Percentiles rank a stretch among this genome's conserved stretches.
Conservation (phyloP, 2,797 vertebrate species). For the Poecile montanus region DNA sequence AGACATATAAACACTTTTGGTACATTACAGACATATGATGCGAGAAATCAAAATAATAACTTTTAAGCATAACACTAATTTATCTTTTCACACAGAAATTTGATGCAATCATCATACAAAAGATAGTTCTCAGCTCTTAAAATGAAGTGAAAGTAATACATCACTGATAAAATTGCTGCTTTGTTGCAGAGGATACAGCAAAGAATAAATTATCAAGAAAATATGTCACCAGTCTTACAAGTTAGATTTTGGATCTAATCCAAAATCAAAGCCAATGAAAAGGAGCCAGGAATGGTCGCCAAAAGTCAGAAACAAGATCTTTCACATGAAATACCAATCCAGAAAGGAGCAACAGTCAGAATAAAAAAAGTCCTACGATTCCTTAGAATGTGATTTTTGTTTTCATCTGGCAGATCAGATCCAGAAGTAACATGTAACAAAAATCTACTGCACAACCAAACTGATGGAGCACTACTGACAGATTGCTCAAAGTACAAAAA, state of each 20-base stretch:
- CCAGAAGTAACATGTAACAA: constrained; percentile 37
- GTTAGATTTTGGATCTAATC: constrained; percentile 66
- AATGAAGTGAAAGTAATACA: constrained; percentile 69
- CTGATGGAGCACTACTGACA: constrained; percentile 36
- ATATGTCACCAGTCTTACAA: constrained; percentile 66
- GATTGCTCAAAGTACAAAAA: constrained; percentile 50
- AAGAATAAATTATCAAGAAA: constrained; percentile 69
- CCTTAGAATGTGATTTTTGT: constrained; percentile 44
- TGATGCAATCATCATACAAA: constrained; percentile 63
- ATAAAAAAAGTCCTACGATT: constrained; percentile 45
- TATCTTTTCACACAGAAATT: constrained; percentile 70
- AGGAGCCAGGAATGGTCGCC: constrained; percentile 60
- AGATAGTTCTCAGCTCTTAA: constrained; percentile 65
- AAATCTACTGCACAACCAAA: constrained; percentile 51
- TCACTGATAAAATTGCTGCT: constrained; percentile 65
- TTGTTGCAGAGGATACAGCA: constrained; percentile 63
- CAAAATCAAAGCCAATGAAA: constrained; percentile 70
- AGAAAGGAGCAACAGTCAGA: constrained; percentile 40
- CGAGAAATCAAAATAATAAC: constrained; percentile 68
- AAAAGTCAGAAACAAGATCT: constrained; percentile 64
- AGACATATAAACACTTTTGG: constrained; percentile 85
- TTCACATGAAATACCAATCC: constrained; percentile 50
- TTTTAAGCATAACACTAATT: constrained; percentile 70
- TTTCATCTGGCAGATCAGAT: constrained; percentile 37
- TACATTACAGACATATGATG: constrained; percentile 79